Evolutionary conservation across 2,888 invertebrate species (phyloP).

Genomic region (Fragum sueziense): DNA sequence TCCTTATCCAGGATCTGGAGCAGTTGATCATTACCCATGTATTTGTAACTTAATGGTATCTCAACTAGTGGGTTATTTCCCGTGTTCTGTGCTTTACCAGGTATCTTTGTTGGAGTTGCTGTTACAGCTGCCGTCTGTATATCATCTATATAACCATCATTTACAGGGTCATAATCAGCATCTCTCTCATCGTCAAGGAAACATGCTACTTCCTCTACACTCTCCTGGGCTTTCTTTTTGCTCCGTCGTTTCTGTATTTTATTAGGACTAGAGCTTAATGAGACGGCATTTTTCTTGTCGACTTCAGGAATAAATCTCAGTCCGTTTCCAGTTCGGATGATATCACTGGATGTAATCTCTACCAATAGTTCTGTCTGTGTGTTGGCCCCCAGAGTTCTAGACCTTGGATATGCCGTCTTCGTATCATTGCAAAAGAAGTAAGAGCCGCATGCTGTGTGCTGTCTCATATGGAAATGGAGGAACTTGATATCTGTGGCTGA

Average conservation of each 20-base stretch:
- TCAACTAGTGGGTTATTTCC: not conserved
- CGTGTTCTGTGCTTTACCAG: not conserved
- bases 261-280: not conserved
- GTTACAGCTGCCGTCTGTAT: not conserved
- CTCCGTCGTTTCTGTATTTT: not conserved
- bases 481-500: not conserved
- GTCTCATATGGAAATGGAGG: conserved; percentile 1
- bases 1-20: not conserved
- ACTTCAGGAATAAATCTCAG: conserved; percentile 6
- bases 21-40: conserved; percentile 7
- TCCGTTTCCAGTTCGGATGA: conserved; percentile 14
- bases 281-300: too few relatives aligned
- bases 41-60: conserved; percentile 19
- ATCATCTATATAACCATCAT: not conserved
- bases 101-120: not conserved
- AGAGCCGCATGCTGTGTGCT: conserved; percentile 2
- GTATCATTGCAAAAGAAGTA: conserved; percentile 10
- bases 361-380: conserved; percentile 14
- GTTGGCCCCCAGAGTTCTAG: not conserved
- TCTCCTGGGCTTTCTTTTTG: not conserved
- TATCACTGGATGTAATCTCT: conserved; percentile 4
- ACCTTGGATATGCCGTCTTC: not conserved
- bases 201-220: not conserved
- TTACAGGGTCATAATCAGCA: not conserved
- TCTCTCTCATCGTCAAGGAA: not conserved